Evolutionary conservation across 2,888 invertebrate genomes (phyloP), one percentile per base, ranked within the genome.

Genomic region (Leucophora obtusa): DNA sequence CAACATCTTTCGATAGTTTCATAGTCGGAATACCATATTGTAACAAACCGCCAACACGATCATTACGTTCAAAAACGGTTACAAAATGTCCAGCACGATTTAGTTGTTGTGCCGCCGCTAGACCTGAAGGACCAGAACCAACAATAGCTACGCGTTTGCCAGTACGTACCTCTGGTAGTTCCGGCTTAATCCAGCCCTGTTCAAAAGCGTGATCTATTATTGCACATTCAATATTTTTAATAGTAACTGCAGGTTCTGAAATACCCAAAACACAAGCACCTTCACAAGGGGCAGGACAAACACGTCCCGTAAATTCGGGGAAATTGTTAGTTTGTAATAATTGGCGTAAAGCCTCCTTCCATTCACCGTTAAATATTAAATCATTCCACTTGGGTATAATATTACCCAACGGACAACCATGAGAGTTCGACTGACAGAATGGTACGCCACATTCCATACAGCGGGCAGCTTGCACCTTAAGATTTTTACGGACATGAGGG

Each of bases 391-490:
- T 98, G 69, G 99, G 99, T 84, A 99, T 98, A 85, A 99, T 97
- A 91, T 99, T 99, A 38, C 98, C 98, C 50, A 99, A 93, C 0
- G 99, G 99, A 89, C 99, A 99, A 60, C 99, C 99, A 89, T 98
- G 96, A 50, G 93, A 93, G 81, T 93, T 93, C 47, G 96, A 96
- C 89, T 97, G 97, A 88, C 99, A 99, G 92, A 98, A 98, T 9
- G 98, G 98, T n/a, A 99, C 98, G 24, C 99, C 99, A 90, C 99
- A 99, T 87, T 99, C 99, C 99, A 99, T 99, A 89, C 99, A 99
- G 54, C 98, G 93, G 0, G 98, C 97, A 1, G 98, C 97, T 89
- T 98, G 98, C 10, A 95, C 93, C 63, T 95, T 92, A 54, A 99
- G 92, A n/a, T 96, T 97, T 89, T 96, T 95, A 8, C 97, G 94